Evolutionary conservation across 2,888 invertebrate species (phyloP), one percentile per base, ranked within the genome.

Genomic region (Agriopis aurantiaria): DNA sequence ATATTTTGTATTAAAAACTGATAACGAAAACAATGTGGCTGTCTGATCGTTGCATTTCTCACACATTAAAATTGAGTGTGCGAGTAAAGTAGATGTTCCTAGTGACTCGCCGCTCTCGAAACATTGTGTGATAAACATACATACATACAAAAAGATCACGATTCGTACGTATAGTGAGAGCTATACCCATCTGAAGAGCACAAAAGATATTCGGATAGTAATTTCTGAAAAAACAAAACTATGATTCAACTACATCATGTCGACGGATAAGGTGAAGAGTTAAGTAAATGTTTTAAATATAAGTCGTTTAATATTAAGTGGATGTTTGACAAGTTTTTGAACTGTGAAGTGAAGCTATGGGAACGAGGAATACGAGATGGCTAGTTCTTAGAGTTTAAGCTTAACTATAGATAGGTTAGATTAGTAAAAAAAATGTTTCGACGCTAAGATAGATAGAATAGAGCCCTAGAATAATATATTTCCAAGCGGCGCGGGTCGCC

Each of bases 341-440:
- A 84, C 82, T 84, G 87, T 83, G 88, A 87, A 87, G 85, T 82
- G 86, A 86, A 85, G 90, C 88, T 88, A 86, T 82, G 81, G 87
- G 89, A 82, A 83, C 80, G 90, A 84, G 80, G 86, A 87, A 77
- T 81, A 86, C 60, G 88, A 86, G 89, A 90, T 77, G 93, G 92
- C 82, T 93, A 93, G 91, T 80, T 80, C 84, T 82, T 91, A 88
- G 66, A 67, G 77, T 77, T 75, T 93, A 94, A 92, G 88, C 80
- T 90, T 93, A 93, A 91, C 80, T 90, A 90, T 93, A 93, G 93
- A 91, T 94, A 94, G 93, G 92, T 85, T 92, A 94, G 91, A 87
- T 85, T 92, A 91, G 89, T 78, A 69, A 77, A 77, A 91, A 90
- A 90, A 93, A 94, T 91, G 91, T 90, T 93, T 93, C 86, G 91